phyloP scores from a whole-genome alignment of 2,888 invertebrate species.

The Allacma fusca region DNA sequence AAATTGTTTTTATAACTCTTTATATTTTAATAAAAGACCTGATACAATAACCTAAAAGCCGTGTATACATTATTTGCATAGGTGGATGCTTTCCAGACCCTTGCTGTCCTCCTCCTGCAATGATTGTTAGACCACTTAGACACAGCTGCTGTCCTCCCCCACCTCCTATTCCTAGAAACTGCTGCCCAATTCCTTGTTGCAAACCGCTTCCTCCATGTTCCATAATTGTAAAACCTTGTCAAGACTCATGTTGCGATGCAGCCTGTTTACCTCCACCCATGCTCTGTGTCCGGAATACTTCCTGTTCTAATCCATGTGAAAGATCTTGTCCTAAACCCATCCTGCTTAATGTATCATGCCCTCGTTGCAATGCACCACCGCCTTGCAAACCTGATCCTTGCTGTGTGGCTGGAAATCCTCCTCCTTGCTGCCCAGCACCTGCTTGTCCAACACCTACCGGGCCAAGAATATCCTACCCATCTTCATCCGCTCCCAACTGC shows the following conservation, averaged over 20 bases:
- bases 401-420: slow-evolving; percentile 19
- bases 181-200: slow-evolving; percentile 31
- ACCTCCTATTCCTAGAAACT: background rate
- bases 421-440: slow-evolving; percentile 30
- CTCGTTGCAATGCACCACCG: background rate
- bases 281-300: slow-evolving; percentile 1
- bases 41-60: no score
- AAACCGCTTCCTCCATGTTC: slow-evolving; percentile 7
- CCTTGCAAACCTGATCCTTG: slow-evolving; percentile 40
- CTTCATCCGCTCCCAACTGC: slow-evolving; percentile 6
- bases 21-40: no score
- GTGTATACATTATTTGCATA: background rate
- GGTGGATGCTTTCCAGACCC: slow-evolving; percentile 33
- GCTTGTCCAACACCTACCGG: slow-evolving; percentile 20
- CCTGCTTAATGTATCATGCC: slow-evolving; percentile 24
- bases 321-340: slow-evolving; percentile 21
- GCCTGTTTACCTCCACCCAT: background rate
- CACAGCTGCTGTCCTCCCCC: slow-evolving; percentile 56
- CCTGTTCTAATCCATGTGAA: slow-evolving; percentile 18
- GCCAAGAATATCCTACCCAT: slow-evolving; percentile 16
- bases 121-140: slow-evolving; percentile 55
- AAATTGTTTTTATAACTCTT: no score
- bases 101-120: slow-evolving; percentile 55
- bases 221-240: slow-evolving; percentile 29
- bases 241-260: slow-evolving; percentile 13